Conservation (phyloP, 2,797 vertebrate genomes). For the Tokudaia tokunoshimensis region DNA sequence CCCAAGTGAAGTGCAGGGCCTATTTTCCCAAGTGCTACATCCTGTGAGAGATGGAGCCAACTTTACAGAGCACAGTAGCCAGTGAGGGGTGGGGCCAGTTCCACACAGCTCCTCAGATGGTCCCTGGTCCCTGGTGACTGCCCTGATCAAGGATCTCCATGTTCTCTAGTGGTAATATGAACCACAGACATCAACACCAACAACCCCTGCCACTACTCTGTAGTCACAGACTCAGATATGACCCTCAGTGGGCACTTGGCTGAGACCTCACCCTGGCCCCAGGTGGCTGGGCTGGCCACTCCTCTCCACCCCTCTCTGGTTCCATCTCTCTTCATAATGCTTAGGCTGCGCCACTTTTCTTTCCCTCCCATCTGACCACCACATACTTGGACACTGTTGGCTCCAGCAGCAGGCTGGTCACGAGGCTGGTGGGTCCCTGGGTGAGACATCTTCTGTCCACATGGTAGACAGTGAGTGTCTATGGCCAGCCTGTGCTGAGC, state of each 20-base stretch:
- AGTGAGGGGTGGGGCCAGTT: too few relatives aligned
- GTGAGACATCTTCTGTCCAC: not conserved
- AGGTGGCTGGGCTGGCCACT: not conserved
- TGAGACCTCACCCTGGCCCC: not conserved
- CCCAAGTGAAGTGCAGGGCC: not conserved
- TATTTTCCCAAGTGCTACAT: not conserved
- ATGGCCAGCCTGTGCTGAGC: not conserved
- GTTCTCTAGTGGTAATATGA: not conserved
- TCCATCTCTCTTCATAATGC: not conserved
- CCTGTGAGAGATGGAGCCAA: not conserved
- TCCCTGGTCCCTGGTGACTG: not conserved
- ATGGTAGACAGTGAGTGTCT: not conserved
- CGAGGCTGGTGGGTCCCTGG: not conserved
- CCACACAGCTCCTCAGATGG: not conserved
- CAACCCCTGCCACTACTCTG: not conserved
- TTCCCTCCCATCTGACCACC: not conserved
- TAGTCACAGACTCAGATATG: not conserved
- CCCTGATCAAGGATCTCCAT: not conserved
- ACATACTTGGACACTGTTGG: not conserved
- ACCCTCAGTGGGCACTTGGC: not conserved
- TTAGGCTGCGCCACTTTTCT: not conserved
- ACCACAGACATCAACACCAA: not conserved
- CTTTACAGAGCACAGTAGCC: not conserved
- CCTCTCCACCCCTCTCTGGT: not conserved
- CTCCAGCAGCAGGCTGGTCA: not conserved